A percentile compares a stretch with the other conserved stretches of the same genome.
Conservation (phyloP, 2,113 vertebrate species). For the Prolemur simus region DNA sequence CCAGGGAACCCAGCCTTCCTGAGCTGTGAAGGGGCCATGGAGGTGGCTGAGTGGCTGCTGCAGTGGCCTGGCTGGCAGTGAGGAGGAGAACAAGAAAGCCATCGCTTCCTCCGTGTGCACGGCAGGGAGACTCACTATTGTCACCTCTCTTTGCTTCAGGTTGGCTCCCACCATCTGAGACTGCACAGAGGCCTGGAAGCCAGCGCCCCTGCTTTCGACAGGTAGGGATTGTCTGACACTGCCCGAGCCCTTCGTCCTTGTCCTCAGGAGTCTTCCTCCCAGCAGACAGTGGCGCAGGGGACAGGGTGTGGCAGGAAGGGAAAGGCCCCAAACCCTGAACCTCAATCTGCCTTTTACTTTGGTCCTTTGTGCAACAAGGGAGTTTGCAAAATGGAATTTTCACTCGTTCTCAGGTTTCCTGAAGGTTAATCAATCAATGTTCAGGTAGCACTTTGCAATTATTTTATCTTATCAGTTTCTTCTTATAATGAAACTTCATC, state of each 20-base stretch:
- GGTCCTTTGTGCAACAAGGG: not conserved
- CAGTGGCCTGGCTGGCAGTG: not conserved
- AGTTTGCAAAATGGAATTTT: not conserved
- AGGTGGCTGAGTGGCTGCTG: not conserved
- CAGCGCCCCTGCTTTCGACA: slow-evolving; percentile 89
- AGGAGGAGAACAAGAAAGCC: rapidly evolving
- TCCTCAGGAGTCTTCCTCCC: not conserved
- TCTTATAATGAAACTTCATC: not conserved
- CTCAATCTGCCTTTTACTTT: not conserved
- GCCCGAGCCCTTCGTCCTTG: not conserved
- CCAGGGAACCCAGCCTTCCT: not conserved
- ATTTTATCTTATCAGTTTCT: not conserved
- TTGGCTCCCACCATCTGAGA: slow-evolving; percentile 87
- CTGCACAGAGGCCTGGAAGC: slow-evolving; percentile 89
- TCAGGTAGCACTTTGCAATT: not conserved
- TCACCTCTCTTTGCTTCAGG: slow-evolving; percentile 76
- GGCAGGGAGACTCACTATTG: not conserved
- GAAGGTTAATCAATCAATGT: not conserved
- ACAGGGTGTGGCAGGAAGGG: not conserved
- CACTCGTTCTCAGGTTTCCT: not conserved
- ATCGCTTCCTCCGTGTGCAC: rapidly evolving
- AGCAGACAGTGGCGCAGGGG: not conserved
- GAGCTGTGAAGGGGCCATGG: rapidly evolving
- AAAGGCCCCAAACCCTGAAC: not conserved
- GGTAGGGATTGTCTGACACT: slow-evolving; percentile 74